Evolutionary conservation across 2,113 vertebrate genomes (phyloP).

Genomic region (Heloderma charlesbogerti): DNA sequence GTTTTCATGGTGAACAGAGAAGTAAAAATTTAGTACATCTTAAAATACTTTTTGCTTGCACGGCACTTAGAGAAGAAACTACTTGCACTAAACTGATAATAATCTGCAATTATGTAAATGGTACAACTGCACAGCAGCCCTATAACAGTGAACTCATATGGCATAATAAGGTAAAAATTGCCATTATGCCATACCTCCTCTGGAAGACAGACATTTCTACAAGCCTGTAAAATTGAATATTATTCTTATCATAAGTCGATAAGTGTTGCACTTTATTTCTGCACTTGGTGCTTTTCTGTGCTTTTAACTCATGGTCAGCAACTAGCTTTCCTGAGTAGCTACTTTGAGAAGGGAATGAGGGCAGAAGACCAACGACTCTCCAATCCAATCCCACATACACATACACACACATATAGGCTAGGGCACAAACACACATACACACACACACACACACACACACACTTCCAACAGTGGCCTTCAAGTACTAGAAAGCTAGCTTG

Average conservation of each 20-base stretch:
- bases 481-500: neutral
- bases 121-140: neutral
- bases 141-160: neutral
- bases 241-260: neutral
- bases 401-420: neutral
- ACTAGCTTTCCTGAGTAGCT: neutral
- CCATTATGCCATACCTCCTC: neutral
- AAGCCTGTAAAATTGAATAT: neutral
- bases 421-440: too few species aligned
- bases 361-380: too few species aligned
- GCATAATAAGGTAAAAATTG: neutral
- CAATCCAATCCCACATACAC: too few species aligned
- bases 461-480: neutral
- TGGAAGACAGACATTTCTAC: neutral
- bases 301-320: neutral
- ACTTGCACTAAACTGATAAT: slow-evolving; percentile 2
- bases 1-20: neutral
- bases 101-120: slow-evolving; percentile 24
- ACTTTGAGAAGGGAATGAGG: neutral
- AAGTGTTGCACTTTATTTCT: neutral
- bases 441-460: neutral
- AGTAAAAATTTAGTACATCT: neutral
- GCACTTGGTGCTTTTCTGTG: neutral
- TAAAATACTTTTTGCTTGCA: neutral
- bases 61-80: neutral